Percentiles rank a stretch among this genome's conserved stretches.
Evolutionary conservation across 2,113 vertebrate genomes (phyloP).

Genomic region (Pelusios castaneus): DNA sequence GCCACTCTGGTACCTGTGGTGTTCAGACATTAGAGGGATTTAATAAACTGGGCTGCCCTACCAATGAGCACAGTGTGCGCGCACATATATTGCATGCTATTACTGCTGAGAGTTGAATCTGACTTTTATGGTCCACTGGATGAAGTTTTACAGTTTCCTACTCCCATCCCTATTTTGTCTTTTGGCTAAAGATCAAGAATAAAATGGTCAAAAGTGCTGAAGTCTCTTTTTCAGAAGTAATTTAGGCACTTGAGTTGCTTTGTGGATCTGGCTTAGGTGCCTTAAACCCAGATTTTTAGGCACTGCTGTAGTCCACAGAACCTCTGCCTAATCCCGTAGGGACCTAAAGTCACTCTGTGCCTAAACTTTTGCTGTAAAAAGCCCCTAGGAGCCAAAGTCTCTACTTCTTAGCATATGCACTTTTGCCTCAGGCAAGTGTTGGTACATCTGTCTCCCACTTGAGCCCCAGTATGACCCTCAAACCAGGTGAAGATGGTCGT

Average conservation of each 20-base stretch:
- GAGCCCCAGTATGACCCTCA: not conserved
- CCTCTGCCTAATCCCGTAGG: too few relatives aligned
- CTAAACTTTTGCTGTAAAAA: too few relatives aligned
- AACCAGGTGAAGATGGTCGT: not conserved
- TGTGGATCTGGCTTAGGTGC: accelerated
- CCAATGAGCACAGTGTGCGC: not conserved
- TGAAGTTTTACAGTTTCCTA: not conserved
- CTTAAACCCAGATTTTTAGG: too few relatives aligned
- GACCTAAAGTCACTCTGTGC: too few relatives aligned
- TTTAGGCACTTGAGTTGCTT: accelerated
- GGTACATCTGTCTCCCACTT: not conserved
- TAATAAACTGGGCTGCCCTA: not conserved
- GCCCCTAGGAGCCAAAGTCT: not conserved
- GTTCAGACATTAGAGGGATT: not conserved
- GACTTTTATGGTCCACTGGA: not conserved
- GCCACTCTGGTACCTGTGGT: accelerated
- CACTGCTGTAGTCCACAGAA: too few relatives aligned
- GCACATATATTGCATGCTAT: not conserved
- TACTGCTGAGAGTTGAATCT: not conserved
- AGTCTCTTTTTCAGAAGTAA: not conserved
- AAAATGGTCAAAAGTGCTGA: accelerated
- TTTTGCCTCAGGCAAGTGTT: not conserved
- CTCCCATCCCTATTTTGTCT: not conserved
- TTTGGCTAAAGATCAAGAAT: not conserved
- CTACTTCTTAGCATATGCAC: not conserved